Base-by-base conservation (phyloP, 2,797 vertebrate genomes). In the Peromyscus nudipes region DNA sequence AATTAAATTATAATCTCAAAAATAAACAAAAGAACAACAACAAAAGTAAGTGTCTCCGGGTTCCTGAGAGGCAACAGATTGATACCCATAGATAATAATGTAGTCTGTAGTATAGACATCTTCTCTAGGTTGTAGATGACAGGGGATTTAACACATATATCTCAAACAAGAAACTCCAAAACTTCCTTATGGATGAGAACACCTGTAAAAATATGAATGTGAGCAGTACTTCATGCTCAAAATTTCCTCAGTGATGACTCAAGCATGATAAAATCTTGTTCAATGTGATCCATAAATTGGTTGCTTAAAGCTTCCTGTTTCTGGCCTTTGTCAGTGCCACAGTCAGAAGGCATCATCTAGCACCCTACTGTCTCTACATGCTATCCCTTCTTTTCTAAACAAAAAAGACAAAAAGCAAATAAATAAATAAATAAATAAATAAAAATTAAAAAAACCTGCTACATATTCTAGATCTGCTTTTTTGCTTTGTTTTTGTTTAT, bases 231-330 rank as follows among this genome's bases (percentile, higher is more conserved):
- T 90, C 46, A 60, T 23, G 8, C 19, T 88, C 19, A 21, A 6
- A n/a, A 25, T 75, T 95, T 93, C 21, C 55, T 94, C 55, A 94
- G 80, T 67, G 37, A 82, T 91, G 6, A 92, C n/a, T 92, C 21
- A 95, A 96, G 2, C 43, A 37, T 84, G n/a, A 76, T 10, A 55
- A 25, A 94, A 49, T 91, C 27, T 88, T 95, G 37, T 77, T 73
- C 96, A 67, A 75, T 16, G 75, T 73, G 40, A n/a, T 37, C 43
- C 17, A 37, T 85, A 73, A 91, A 83, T 65, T 46, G 79, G 23
- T 73, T 85, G 55, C 34, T 69, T 89, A 52, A 92, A 92, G 62
- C 5, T 77, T 7, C 12, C 25, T 7, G 2, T 17, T 49, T 16
- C 60, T 49, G 14, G 43, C 29, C 37, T 92, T 92, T 89, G 75